Evolutionary conservation across 2,797 vertebrate species (phyloP).

Genomic region (Parotocinclus haroldoi): DNA sequence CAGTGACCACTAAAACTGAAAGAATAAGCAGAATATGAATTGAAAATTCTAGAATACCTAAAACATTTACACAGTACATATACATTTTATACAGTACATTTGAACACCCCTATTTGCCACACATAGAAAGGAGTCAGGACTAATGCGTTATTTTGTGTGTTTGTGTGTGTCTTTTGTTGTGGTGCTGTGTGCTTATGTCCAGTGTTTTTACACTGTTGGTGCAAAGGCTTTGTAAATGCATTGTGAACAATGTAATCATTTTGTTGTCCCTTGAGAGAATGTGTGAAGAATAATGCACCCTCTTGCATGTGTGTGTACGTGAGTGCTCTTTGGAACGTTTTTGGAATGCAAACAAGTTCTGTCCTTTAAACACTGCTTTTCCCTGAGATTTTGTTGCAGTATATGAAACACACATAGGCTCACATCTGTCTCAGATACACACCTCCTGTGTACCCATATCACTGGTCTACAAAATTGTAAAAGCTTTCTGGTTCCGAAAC

Average conservation of each 20-base stretch:
- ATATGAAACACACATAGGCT: constrained; percentile 1
- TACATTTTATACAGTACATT: too few species aligned
- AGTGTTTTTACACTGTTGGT: constrained; percentile 19
- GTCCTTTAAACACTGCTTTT: constrained; percentile 39
- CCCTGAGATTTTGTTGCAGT: constrained; percentile 29
- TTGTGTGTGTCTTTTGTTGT: too few species aligned
- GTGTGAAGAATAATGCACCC: constrained; percentile 2
- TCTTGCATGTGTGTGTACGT: constrained; percentile 18
- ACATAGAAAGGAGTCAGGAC: not conserved
- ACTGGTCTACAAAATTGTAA: constrained; percentile 19
- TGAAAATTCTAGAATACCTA: too few species aligned
- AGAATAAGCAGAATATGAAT: too few species aligned
- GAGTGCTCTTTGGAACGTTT: not conserved
- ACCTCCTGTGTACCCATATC: constrained; percentile 1
- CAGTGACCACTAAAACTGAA: too few species aligned
- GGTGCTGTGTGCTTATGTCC: too few species aligned
- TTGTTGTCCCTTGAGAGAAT: constrained; percentile 18
- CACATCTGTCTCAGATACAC: constrained; percentile 15
- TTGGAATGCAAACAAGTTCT: constrained; percentile 10
- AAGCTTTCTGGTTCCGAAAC: not conserved
- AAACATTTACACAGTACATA: too few species aligned
- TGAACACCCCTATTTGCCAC: not conserved
- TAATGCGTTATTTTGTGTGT: too few species aligned
- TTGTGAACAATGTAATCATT: constrained; percentile 38
- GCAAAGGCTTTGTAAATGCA: constrained; percentile 50